These are phyloP conservation scores for Podarcis siculus DNA, from an alignment of 2,797 vertebrate species.

Conservation along the genomic window DNA sequence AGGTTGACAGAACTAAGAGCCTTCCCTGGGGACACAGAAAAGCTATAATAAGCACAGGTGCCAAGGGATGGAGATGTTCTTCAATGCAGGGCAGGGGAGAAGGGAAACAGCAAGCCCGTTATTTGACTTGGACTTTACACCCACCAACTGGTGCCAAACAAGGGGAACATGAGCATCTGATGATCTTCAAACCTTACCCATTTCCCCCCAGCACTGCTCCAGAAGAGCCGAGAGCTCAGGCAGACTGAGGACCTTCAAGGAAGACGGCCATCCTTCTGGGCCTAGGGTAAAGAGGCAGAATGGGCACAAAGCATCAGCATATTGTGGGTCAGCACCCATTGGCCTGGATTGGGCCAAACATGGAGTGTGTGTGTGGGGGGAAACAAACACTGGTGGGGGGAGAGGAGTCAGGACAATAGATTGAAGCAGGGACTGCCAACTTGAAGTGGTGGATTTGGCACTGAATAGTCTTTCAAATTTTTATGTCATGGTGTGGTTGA, in stretches of 20 bases:
- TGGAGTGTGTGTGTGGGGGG: no score
- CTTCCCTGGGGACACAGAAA: slow-evolving; percentile 75
- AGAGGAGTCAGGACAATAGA: background rate
- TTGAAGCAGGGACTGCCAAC: background rate
- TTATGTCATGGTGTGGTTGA: background rate
- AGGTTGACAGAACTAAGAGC: slow-evolving; percentile 84
- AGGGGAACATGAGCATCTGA: accelerated
- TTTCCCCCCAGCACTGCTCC: slow-evolving; percentile 82
- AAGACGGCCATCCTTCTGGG: slow-evolving; percentile 67
- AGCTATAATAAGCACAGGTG: background rate
- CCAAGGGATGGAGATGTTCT: background rate
- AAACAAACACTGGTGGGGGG: no score
- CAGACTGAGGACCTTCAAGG: slow-evolving; percentile 71
- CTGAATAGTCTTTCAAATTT: background rate
- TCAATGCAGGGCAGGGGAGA: background rate
- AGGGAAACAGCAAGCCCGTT: background rate
- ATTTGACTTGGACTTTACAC: background rate
- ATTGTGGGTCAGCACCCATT: no score
- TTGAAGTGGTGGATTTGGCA: no score
- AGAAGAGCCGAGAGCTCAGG: slow-evolving; percentile 82
- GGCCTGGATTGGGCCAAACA: background rate
- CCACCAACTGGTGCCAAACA: background rate
- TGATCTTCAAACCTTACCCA: slow-evolving; percentile 80
- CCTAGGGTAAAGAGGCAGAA: slow-evolving; percentile 63
- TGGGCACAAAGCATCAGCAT: background rate